Evolutionary conservation across 2,113 vertebrate genomes (phyloP).

Genomic region (Pseudopodoces humilis): DNA sequence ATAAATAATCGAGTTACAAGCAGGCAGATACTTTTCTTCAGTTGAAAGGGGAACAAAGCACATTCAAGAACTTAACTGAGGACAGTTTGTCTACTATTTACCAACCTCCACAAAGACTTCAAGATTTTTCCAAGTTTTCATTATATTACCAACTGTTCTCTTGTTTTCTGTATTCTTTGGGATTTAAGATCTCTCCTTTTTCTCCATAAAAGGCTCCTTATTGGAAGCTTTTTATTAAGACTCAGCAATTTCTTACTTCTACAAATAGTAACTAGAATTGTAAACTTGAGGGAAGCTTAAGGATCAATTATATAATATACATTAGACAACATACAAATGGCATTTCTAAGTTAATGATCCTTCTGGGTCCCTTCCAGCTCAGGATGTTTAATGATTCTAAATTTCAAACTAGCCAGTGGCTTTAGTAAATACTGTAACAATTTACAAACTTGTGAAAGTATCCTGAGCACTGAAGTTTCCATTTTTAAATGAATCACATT

Average conservation of each 20-base stretch:
- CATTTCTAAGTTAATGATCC: background rate
- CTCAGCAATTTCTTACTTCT: background rate
- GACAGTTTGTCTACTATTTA: background rate
- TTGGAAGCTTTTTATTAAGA: background rate
- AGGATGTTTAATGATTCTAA: background rate
- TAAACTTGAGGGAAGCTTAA: background rate
- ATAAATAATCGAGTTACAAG: conserved; percentile 9
- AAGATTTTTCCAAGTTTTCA: background rate
- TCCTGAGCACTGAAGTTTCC: background rate
- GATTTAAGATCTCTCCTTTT: background rate
- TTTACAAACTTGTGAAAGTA: background rate
- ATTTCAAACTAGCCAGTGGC: background rate
- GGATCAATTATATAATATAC: background rate
- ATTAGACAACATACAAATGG: background rate
- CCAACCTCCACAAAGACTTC: background rate
- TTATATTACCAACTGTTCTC: background rate
- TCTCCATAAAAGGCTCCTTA: background rate
- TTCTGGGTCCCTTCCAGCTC: background rate
- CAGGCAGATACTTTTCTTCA: background rate
- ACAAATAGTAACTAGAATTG: background rate
- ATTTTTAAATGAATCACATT: background rate
- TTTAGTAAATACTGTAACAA: background rate
- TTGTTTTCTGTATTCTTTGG: background rate
- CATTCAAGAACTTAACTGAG: background rate
- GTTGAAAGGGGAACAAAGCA: background rate